Conservation (phyloP, 1,140 invertebrate species). For the Bathynomus jamesi region DNA sequence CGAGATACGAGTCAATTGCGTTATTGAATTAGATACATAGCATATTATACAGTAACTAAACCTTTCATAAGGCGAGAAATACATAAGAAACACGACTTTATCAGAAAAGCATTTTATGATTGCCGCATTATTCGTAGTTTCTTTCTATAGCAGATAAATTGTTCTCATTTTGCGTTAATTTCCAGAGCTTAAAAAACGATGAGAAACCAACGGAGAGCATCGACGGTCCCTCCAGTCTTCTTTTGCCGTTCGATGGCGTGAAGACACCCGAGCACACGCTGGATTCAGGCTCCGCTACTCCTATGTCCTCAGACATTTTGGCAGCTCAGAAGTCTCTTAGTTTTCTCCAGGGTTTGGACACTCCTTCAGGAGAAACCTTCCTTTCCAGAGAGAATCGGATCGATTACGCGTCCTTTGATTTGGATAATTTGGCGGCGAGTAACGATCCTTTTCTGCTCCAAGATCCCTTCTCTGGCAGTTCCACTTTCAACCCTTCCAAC, state of each 20-base stretch:
- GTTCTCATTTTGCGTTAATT: background rate
- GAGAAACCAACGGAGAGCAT: conserved; percentile 53
- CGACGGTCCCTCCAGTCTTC: conserved; percentile 44
- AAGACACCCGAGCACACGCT: background rate
- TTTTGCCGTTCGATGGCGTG: background rate
- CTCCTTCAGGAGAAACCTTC: conserved; percentile 43
- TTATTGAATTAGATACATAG: too few relatives aligned
- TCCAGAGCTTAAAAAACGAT: background rate
- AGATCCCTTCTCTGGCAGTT: conserved; percentile 53
- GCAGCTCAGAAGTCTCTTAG: conserved; percentile 63
- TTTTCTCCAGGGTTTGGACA: conserved; percentile 59
- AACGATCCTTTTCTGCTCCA: conserved; percentile 41
- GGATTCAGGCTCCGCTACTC: conserved; percentile 13
- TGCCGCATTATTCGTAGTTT: too few relatives aligned
- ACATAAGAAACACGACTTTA: too few relatives aligned
- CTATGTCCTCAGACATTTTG: conserved; percentile 53
- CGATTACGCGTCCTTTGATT: conserved; percentile 30
- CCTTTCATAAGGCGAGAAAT: too few relatives aligned
- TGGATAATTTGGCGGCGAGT: conserved; percentile 40
- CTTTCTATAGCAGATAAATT: too few relatives aligned
- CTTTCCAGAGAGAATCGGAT: conserved; percentile 43
- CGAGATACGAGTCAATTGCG: too few relatives aligned
- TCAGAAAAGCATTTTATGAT: too few relatives aligned
- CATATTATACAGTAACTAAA: too few relatives aligned
- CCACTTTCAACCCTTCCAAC: conserved; percentile 48